A percentile compares a stretch with the other conserved stretches of the same genome.
phyloP scores from a whole-genome alignment of 2,888 invertebrate genomes.

The Lypha dubia region DNA sequence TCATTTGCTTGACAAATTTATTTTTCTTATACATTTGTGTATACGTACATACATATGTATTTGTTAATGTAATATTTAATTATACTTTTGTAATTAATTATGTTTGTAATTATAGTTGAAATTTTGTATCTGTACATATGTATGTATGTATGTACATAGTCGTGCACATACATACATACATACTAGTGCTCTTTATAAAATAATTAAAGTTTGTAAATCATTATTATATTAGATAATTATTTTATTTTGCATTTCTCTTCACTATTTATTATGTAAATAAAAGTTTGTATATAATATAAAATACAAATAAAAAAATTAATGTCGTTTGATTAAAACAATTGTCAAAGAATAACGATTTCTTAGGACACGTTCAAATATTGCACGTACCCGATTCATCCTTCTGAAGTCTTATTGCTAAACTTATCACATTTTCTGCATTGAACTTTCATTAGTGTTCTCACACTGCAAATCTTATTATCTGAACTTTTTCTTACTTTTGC shows the following conservation, averaged over 20 bases:
- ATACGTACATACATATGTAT: too few species aligned
- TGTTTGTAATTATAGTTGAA: constrained; percentile 25
- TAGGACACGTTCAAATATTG: too few species aligned
- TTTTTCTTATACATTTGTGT: too few species aligned
- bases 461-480: too few species aligned
- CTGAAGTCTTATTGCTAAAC: too few species aligned
- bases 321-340: too few species aligned
- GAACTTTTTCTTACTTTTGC: too few species aligned
- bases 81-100: constrained; percentile 4
- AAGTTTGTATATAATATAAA: background rate
- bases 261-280: constrained; percentile 30
- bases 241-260: constrained; percentile 6
- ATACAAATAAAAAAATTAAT: background rate
- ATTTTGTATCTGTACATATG: background rate
- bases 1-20: background rate
- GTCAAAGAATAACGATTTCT: too few species aligned
- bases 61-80: constrained; percentile 20
- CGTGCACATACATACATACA: background rate
- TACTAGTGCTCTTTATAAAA: constrained; percentile 9
- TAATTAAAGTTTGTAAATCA: constrained; percentile 3
- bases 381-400: too few species aligned
- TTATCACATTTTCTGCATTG: too few species aligned
- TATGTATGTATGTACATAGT: background rate
- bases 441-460: too few species aligned
- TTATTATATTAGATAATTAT: constrained; percentile 9